A percentile compares a stretch with the other conserved stretches of the same genome.
phyloP scores from a whole-genome alignment of 2,113 vertebrate genomes.

The Caloenas nicobarica region DNA sequence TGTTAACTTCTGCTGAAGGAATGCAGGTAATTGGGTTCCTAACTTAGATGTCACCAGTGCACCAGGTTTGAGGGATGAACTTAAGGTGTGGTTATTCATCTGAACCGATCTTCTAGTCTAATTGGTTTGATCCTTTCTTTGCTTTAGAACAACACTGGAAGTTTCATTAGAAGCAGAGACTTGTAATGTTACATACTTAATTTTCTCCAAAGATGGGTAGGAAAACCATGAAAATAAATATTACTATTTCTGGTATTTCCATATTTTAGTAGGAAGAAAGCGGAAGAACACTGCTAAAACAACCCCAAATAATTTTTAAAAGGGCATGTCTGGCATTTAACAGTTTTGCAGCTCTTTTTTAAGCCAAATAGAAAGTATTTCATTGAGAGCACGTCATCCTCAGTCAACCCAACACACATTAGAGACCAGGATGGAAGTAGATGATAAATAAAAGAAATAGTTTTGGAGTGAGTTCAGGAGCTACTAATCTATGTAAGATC shows the following conservation, averaged over 20 bases:
- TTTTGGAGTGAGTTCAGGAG: background rate
- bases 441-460: background rate
- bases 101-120: background rate
- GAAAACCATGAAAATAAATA: background rate
- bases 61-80: background rate
- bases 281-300: background rate
- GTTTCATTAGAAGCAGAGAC: background rate
- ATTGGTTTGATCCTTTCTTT: background rate
- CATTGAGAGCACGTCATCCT: background rate
- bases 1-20: background rate
- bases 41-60: background rate
- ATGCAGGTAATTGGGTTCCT: background rate
- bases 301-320: background rate
- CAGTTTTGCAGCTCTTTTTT: background rate
- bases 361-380: background rate
- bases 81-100: background rate
- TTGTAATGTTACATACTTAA: rapidly evolving
- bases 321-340: background rate
- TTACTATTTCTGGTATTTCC: background rate
- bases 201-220: background rate
- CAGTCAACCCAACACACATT: background rate
- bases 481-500: background rate
- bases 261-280: background rate
- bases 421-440: background rate
- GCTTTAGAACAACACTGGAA: background rate